phyloP scores from a whole-genome alignment of 2,888 invertebrate species.

The Agonum fuliginosum region DNA sequence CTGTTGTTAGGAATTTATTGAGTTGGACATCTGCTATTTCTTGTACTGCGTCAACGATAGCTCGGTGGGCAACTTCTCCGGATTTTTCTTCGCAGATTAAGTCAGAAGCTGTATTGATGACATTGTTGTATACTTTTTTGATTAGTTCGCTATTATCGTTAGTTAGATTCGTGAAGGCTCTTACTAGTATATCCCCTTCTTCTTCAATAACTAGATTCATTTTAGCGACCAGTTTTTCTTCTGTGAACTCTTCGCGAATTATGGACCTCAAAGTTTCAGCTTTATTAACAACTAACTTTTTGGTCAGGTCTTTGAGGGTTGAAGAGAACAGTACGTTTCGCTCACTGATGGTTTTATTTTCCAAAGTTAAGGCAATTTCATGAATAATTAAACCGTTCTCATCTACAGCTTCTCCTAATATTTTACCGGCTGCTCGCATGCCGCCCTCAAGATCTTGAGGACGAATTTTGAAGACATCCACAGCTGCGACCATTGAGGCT shows the following conservation, averaged over 20 bases:
- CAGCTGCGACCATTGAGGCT: slow-evolving; percentile 70
- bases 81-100: slow-evolving; percentile 80
- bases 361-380: slow-evolving; percentile 66
- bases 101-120: slow-evolving; percentile 77
- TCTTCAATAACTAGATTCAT: slow-evolving; percentile 79
- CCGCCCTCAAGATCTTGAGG: slow-evolving; percentile 72
- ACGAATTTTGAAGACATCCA: slow-evolving; percentile 70
- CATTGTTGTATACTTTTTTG: slow-evolving; percentile 77
- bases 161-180: slow-evolving; percentile 81
- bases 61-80: slow-evolving; percentile 79
- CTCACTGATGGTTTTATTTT: slow-evolving; percentile 68
- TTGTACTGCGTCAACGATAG: slow-evolving; percentile 80
- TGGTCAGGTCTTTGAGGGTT: slow-evolving; percentile 71
- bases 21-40: slow-evolving; percentile 78
- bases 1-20: slow-evolving; percentile 75
- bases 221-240: slow-evolving; percentile 79
- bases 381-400: slow-evolving; percentile 66
- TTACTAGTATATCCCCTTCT: slow-evolving; percentile 77
- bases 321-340: slow-evolving; percentile 69
- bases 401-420: slow-evolving; percentile 68
- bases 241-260: slow-evolving; percentile 74
- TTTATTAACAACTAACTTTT: slow-evolving; percentile 77
- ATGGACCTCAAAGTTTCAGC: slow-evolving; percentile 79
- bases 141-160: slow-evolving; percentile 78
- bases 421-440: slow-evolving; percentile 68